Conservation (phyloP, 2,888 invertebrate species). For the Lobophora halterata region DNA sequence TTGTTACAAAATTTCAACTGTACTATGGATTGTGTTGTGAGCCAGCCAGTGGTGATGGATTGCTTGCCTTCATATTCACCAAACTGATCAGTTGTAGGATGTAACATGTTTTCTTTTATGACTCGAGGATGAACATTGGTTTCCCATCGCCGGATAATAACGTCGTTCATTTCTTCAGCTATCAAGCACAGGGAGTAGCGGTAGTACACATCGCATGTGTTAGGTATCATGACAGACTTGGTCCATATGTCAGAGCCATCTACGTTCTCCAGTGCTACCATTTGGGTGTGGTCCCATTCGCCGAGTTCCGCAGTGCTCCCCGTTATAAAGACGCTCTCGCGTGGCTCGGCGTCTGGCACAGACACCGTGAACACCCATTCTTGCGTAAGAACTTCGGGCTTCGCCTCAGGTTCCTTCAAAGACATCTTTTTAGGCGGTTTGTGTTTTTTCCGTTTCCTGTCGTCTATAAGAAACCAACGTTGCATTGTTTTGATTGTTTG, state of each 20-base stretch:
- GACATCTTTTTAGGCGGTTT: slow-evolving; percentile 57
- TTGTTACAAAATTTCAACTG: slow-evolving; percentile 92
- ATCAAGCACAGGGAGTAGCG: slow-evolving; percentile 88
- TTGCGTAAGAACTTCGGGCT: slow-evolving; percentile 48
- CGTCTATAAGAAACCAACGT: slow-evolving; percentile 84
- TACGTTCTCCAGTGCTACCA: slow-evolving; percentile 77
- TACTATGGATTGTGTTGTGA: slow-evolving; percentile 89
- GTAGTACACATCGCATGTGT: slow-evolving; percentile 84
- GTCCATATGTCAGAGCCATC: slow-evolving; percentile 81
- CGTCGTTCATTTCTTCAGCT: slow-evolving; percentile 79
- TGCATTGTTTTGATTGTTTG: slow-evolving; percentile 82
- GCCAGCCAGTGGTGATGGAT: slow-evolving; percentile 89
- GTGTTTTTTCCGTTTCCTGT: slow-evolving; percentile 57
- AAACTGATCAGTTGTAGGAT: slow-evolving; percentile 82
- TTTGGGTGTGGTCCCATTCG: slow-evolving; percentile 84
- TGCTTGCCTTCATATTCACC: slow-evolving; percentile 82
- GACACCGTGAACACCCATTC: slow-evolving; percentile 71
- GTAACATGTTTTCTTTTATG: slow-evolving; percentile 68
- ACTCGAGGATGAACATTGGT: slow-evolving; percentile 85
- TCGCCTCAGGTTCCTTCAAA: slow-evolving; percentile 37
- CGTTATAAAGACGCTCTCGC: slow-evolving; percentile 85
- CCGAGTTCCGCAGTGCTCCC: slow-evolving; percentile 86
- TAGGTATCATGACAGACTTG: slow-evolving; percentile 83
- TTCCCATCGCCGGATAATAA: slow-evolving; percentile 90
- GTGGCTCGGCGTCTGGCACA: slow-evolving; percentile 74